Percentiles rank a stretch among this genome's conserved stretches.
These are phyloP conservation scores for Myripristis murdjan DNA, from an alignment of 2,797 vertebrate species.

Conservation along the genomic window DNA sequence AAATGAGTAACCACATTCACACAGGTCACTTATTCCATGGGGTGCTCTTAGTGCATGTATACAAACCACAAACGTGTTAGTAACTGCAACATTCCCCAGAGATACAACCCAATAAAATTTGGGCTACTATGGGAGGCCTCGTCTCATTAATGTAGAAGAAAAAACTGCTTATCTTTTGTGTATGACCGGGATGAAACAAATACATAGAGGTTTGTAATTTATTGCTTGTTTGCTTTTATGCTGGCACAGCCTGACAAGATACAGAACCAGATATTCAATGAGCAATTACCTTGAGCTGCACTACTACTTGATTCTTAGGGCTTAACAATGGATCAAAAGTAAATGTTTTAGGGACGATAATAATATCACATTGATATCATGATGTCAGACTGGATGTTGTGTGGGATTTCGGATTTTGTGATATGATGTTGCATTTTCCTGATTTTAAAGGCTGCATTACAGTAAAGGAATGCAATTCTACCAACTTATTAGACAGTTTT, in stretches of 20 bases:
- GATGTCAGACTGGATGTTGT: no score
- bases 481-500: no score
- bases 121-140: not conserved
- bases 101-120: not conserved
- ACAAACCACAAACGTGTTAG: conserved; percentile 43
- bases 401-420: no score
- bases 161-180: not conserved
- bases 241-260: conserved; percentile 9
- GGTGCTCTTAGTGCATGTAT: conserved; percentile 47
- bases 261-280: conserved; percentile 43
- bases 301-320: not conserved
- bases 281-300: conserved; percentile 5
- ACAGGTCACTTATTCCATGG: conserved; percentile 56
- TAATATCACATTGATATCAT: no score
- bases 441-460: no score
- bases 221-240: conserved; percentile 41
- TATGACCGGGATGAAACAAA: conserved; percentile 29
- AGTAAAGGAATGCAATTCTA: no score
- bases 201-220: conserved; percentile 9
- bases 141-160: not conserved
- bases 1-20: conserved; percentile 80
- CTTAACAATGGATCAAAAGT: conserved; percentile 51
- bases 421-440: no score
- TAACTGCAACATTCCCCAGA: conserved; percentile 3
- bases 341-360: no score